These are phyloP conservation scores for Ennomos quercinarius DNA, from an alignment of 2,888 invertebrate species.

Conservation along the genomic window DNA sequence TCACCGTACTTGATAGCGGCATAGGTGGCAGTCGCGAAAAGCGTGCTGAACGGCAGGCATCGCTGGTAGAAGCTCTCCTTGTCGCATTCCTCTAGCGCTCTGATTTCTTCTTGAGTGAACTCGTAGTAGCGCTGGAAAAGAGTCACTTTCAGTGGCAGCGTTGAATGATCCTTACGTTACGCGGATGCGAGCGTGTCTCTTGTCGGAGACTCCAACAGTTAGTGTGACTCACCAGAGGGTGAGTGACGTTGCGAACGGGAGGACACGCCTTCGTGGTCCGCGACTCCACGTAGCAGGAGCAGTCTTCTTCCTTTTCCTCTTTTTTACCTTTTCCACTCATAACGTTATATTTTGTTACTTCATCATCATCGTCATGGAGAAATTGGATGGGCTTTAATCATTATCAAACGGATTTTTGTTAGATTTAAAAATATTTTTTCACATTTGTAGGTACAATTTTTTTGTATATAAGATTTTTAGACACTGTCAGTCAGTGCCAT, in stretches of 20 bases:
- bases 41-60: conserved; percentile 88
- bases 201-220: too few relatives aligned
- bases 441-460: conserved; percentile 23
- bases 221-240: conserved; percentile 65
- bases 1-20: conserved; percentile 88
- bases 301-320: conserved; percentile 51
- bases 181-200: too few relatives aligned
- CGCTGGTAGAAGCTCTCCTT: conserved; percentile 91
- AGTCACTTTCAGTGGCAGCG: background rate
- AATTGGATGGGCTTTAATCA: conserved; percentile 38
- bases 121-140: conserved; percentile 82
- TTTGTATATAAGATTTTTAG: conserved; percentile 8
- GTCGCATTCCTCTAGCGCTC: conserved; percentile 91
- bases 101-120: conserved; percentile 89
- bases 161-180: too few relatives aligned
- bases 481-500: too few relatives aligned
- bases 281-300: conserved; percentile 53
- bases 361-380: conserved; percentile 47
- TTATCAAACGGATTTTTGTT: conserved; percentile 17
- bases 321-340: conserved; percentile 61
- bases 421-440: conserved; percentile 36
- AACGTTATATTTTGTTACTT: conserved; percentile 44
- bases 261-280: conserved; percentile 54
- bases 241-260: conserved; percentile 64
- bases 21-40: conserved; percentile 87